Conservation (phyloP, 2,113 vertebrate genomes). For the Microtus oregoni region DNA sequence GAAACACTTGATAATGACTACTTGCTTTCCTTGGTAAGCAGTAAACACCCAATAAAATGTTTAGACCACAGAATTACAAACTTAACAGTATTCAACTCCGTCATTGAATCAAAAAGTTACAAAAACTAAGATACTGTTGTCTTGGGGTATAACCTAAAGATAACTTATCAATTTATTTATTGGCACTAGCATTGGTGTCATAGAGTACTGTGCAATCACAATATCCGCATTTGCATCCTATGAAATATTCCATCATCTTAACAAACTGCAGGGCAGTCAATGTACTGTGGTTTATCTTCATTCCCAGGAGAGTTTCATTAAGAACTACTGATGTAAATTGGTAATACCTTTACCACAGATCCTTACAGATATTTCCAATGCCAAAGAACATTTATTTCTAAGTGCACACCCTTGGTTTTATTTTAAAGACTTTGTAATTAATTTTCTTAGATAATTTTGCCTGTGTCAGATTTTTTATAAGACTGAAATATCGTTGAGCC, state of each 20-base stretch:
- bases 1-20: conserved; percentile 7
- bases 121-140: conserved; percentile 54
- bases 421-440: conserved; percentile 60
- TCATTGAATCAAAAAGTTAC: conserved; percentile 53
- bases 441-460: conserved; percentile 63
- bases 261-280: conserved; percentile 87
- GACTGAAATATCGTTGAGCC: neutral
- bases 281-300: conserved; percentile 88
- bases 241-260: conserved; percentile 91
- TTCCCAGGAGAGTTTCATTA: conserved; percentile 77
- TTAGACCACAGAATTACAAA: conserved; percentile 43
- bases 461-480: neutral
- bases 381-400: conserved; percentile 65
- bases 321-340: conserved; percentile 74
- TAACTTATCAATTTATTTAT: conserved; percentile 88
- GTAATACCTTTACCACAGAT: conserved; percentile 69
- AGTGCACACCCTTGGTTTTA: conserved; percentile 61
- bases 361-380: conserved; percentile 67
- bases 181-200: conserved; percentile 88
- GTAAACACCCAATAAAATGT: conserved; percentile 37
- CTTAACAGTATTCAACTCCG: conserved; percentile 40
- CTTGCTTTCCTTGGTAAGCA: conserved; percentile 18
- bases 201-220: conserved; percentile 85
- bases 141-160: conserved; percentile 88
- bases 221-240: conserved; percentile 85